Percentiles rank a stretch among this genome's conserved stretches.
phyloP scores from a whole-genome alignment of 64 coral and sea anemone genomes.

The Actinia equina region DNA sequence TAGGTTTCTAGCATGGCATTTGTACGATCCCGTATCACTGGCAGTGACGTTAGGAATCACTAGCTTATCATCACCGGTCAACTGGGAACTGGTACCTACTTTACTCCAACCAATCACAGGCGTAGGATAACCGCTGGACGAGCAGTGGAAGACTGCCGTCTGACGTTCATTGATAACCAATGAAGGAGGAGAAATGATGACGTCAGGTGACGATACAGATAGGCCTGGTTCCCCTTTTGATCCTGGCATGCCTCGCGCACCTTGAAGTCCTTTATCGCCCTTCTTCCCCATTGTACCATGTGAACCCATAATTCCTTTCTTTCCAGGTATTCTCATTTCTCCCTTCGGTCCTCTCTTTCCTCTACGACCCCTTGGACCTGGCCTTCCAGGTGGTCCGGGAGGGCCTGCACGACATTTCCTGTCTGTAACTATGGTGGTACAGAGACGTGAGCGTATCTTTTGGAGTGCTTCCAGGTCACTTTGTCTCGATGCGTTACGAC shows the following conservation, averaged over 20 bases:
- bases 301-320: slow-evolving; percentile 12
- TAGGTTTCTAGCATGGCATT: slow-evolving; percentile 39
- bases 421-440: not conserved
- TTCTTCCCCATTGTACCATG: slow-evolving; percentile 18
- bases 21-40: slow-evolving; percentile 20
- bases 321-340: not conserved
- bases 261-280: not conserved
- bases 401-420: slow-evolving; percentile 15
- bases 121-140: slow-evolving; percentile 14
- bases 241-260: slow-evolving; percentile 18
- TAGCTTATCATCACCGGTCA: not conserved
- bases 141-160: slow-evolving; percentile 34
- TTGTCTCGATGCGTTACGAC: not conserved
- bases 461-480: not conserved
- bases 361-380: slow-evolving; percentile 29
- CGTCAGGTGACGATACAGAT: slow-evolving; percentile 13
- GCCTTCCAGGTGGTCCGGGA: slow-evolving; percentile 42
- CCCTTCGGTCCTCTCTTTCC: slow-evolving; percentile 42
- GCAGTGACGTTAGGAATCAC: slow-evolving; percentile 17
- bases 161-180: slow-evolving; percentile 26
- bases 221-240: slow-evolving; percentile 10
- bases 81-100: not conserved
- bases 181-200: slow-evolving; percentile 24
- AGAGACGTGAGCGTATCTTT: not conserved
- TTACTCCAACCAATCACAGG: slow-evolving; percentile 40